Evolutionary conservation across 1,140 invertebrate species (phyloP), one percentile per base, ranked within the genome.

Genomic region (Diorhabda carinulata): DNA sequence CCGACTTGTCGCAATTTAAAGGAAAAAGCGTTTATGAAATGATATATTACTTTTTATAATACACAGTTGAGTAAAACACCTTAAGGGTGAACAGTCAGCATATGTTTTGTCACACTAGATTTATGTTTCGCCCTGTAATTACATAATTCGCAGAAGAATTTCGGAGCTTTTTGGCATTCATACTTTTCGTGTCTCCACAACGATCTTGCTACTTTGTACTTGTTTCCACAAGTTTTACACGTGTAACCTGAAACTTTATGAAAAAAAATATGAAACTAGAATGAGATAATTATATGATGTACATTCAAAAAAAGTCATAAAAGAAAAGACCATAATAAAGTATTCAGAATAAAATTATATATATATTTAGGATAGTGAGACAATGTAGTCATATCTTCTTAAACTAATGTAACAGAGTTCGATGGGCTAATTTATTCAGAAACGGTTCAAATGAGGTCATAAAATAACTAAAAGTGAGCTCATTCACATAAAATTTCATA

Each of bases 161-260:
- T 81, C 3, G 81, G 82, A 67, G 82, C 81, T 67, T 83, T 83
- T 10, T 82, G 82, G 66, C 83, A 84, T 67, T 83, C 83, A 47
- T 83, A 83, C 0, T 81, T 84, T 4, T 82, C 75, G 61, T 84
- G 83, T 57, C 82, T 56, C n/a, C 67, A 66, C 56, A 74, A 74
- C 10, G 60, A 66, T 41, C 64, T 43, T n/a, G 52, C 57, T 40
- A 61, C 43, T 41, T 67, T 66, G 40, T 72, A 72, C 41, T 69
- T 72, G 41, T 69, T 72, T n/a, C 60, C 60, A 45, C 70, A 72
- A n/a, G 61, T 43, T 6, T 43, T 57, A 47, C 70, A 72, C 25
- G 5, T 9, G 3, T 43, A 63, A 9, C 84, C 47, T 25, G 25
- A 25, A 25, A 25, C 25, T 25, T 25, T 25, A 25, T 25, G 25